These are phyloP conservation scores for Pollenia labialis DNA, from an alignment of 2,888 invertebrate species.

Conservation along the genomic window DNA sequence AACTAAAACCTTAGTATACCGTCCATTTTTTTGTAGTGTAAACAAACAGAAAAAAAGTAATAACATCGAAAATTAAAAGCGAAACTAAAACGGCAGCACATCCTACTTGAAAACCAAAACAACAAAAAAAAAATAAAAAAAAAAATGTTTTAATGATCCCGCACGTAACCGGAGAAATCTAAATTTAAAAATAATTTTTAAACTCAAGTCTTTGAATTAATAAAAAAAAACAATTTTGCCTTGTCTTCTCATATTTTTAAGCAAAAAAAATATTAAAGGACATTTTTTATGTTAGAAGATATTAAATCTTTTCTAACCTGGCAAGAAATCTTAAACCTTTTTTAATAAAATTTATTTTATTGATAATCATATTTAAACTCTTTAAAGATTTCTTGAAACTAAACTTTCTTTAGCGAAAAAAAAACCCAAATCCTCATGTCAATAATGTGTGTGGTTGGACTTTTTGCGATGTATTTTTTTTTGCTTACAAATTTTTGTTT, in stretches of 20 bases:
- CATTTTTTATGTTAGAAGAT: too few species aligned
- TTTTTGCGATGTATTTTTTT: slow-evolving; percentile 18
- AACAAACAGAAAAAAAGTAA: slow-evolving; percentile 16
- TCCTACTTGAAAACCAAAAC: slow-evolving; percentile 53
- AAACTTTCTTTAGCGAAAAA: slow-evolving; percentile 9
- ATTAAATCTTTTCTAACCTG: too few species aligned
- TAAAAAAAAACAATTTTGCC: too few species aligned
- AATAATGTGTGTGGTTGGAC: slow-evolving; percentile 50
- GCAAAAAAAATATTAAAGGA: too few species aligned
- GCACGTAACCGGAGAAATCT: slow-evolving; percentile 60
- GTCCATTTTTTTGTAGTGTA: not conserved
- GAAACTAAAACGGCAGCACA: slow-evolving; percentile 66
- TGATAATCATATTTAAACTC: not conserved
- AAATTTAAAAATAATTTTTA: slow-evolving; percentile 15
- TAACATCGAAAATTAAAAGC: slow-evolving; percentile 62
- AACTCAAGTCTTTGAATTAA: too few species aligned
- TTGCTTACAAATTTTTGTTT: slow-evolving; percentile 1
- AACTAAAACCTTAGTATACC: not conserved
- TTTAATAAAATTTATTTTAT: too few species aligned
- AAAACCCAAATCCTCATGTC: slow-evolving; percentile 26
- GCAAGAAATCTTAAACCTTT: too few species aligned
- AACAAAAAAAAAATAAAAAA: not conserved
- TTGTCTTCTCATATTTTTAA: too few species aligned
- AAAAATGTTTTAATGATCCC: slow-evolving; percentile 58
- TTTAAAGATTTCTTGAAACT: slow-evolving; percentile 23